A percentile compares a stretch with the other conserved stretches of the same genome.
Evolutionary conservation across 2,888 invertebrate species (phyloP).

Genomic region (Biston betularia): DNA sequence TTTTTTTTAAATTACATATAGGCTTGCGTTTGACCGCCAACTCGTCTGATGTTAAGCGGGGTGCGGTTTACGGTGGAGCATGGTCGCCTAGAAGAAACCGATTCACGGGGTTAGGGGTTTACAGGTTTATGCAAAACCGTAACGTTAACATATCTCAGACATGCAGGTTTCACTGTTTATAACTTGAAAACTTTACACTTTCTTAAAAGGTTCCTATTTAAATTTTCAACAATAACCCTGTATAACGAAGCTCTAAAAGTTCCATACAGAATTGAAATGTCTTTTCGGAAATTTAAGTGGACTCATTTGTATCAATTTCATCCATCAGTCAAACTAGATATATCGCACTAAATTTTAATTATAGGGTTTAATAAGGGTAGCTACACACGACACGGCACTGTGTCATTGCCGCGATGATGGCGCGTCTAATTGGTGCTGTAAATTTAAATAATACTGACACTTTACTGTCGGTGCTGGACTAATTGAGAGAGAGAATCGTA

Average conservation of each 20-base stretch:
- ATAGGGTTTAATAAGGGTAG: conserved; percentile 83
- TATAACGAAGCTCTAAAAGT: neutral
- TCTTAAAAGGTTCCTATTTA: no score
- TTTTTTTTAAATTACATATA: no score
- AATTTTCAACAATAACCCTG: neutral
- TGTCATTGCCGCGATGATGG: conserved; percentile 82
- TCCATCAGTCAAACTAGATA: conserved; percentile 62
- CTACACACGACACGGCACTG: conserved; percentile 75
- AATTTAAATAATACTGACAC: conserved; percentile 85
- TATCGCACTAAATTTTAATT: conserved; percentile 78
- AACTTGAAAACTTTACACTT: no score
- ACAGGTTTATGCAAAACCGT: no score
- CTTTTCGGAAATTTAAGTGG: conserved; percentile 44
- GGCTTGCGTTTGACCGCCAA: no score
- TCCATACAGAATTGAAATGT: conserved; percentile 12
- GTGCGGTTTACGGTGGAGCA: no score
- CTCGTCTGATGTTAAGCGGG: no score
- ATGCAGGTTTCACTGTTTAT: no score
- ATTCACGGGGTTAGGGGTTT: no score
- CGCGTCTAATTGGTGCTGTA: conserved; percentile 84
- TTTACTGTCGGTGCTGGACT: conserved; percentile 79
- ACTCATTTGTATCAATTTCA: conserved; percentile 61
- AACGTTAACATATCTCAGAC: no score
- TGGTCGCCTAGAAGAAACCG: no score
- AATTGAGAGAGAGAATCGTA: conserved; percentile 85